Base-by-base conservation (phyloP, 2,797 vertebrate genomes). In the Neomorphus geoffroyi region DNA sequence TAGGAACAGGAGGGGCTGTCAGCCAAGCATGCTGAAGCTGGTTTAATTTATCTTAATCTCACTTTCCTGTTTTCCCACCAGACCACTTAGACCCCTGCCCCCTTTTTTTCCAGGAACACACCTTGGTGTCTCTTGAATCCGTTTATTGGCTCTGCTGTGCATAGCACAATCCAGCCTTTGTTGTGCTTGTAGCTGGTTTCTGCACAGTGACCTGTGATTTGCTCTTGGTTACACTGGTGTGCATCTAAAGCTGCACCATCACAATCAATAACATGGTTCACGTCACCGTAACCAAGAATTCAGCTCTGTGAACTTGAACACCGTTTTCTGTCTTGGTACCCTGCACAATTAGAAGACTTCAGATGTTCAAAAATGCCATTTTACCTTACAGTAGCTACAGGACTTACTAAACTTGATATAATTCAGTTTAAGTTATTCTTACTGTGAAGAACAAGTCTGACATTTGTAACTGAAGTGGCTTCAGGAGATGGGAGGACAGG, bases 101-200 rank as follows among this genome's bases (percentile, higher is more conserved):
- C 50, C 28, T 72, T 71, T 91, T 95, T 86, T 93, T 92, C 95
- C 95, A 97, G 97, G 96, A 98, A 98, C 95, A 97, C 96, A 97
- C 97, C 97, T 98, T 97, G 96, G 95, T 98, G 97, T 98, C 98
- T 97, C 96, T 95, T 96, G 97, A 97, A 96, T 97, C 96, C 33
- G 24, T 97, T 97, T 97, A 97, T 93, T 98, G 94, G 94, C 93
- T 96, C 93, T 93, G 94, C 97, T 37, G 26, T 64, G 53, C 60
- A 32, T 41, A 96, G 97, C 93, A 98, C 97, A 98, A 97, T 97
- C 64, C 93, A 30, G 89, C 51, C 98, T 98, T 98, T 98, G 97
- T 98, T 97, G 67, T 58, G 80, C 84, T 88, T 93, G 50, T 23
- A 93, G 91, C 88, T 65, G 10, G 67, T 94, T 97, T 91, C 74